These are phyloP conservation scores for Alosa sapidissima DNA, from an alignment of 2,797 vertebrate genomes.

Conservation along the genomic window DNA sequence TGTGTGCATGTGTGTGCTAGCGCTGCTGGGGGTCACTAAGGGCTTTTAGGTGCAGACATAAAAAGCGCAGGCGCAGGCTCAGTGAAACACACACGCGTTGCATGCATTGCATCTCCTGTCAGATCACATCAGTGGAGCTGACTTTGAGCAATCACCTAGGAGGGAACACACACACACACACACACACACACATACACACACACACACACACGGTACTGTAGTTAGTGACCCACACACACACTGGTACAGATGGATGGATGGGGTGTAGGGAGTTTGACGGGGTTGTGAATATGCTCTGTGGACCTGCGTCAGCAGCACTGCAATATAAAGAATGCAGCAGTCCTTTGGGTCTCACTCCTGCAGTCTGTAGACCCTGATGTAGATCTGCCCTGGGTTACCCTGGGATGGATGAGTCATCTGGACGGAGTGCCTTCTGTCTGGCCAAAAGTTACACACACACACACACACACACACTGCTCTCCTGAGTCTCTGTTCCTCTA, in stretches of 20 bases:
- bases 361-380: neutral
- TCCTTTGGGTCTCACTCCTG: neutral
- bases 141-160: neutral
- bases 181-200: neutral
- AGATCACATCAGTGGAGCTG: neutral
- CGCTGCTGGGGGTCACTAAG: neutral
- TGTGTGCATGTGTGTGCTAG: no score
- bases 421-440: neutral
- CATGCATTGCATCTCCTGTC: neutral
- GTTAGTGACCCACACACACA: neutral
- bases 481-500: neutral
- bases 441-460: neutral
- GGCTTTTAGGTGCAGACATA: neutral
- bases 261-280: neutral
- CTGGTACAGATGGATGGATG: neutral
- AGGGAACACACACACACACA: neutral
- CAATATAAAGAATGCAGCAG: neutral
- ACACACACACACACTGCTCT: slow-evolving; percentile 10
- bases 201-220: neutral
- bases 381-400: neutral
- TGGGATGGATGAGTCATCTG: neutral
- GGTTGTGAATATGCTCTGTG: neutral
- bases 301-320: neutral
- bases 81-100: no score
- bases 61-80: neutral